Evolutionary conservation across 2,113 vertebrate species (phyloP).

Genomic region (Chunga burmeisteri): DNA sequence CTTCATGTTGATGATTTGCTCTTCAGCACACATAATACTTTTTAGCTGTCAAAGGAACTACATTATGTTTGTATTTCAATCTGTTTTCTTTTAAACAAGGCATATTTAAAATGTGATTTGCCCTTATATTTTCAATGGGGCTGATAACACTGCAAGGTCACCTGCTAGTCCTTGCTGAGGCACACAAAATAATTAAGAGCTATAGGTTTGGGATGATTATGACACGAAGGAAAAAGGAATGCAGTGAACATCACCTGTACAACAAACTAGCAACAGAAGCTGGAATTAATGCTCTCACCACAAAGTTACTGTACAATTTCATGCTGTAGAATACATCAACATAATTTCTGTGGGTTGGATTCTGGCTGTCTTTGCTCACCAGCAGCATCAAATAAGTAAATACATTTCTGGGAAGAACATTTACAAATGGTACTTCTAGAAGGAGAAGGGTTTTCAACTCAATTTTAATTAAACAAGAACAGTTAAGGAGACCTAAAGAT

Average conservation of each 20-base stretch:
- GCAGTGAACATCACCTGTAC: background rate
- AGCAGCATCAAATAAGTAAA: background rate
- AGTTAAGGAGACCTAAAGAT: background rate
- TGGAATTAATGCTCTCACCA: background rate
- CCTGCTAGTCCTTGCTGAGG: background rate
- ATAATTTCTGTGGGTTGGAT: background rate
- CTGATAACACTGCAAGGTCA: background rate
- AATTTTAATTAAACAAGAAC: background rate
- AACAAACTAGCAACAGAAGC: background rate
- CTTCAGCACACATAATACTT: background rate
- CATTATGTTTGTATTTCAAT: background rate
- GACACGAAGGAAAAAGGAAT: background rate
- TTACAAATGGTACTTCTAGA: background rate
- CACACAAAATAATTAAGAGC: background rate
- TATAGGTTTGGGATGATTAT: background rate
- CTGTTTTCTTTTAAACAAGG: background rate
- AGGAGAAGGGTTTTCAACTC: background rate
- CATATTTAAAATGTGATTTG: background rate
- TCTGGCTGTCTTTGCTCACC: background rate
- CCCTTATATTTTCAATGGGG: background rate
- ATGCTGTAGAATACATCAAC: background rate
- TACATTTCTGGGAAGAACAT: background rate
- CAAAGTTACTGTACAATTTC: background rate
- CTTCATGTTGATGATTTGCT: background rate
- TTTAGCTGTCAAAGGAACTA: background rate